These are phyloP conservation scores for Fratercula arctica DNA, from an alignment of 2,797 vertebrate genomes.

Conservation along the genomic window DNA sequence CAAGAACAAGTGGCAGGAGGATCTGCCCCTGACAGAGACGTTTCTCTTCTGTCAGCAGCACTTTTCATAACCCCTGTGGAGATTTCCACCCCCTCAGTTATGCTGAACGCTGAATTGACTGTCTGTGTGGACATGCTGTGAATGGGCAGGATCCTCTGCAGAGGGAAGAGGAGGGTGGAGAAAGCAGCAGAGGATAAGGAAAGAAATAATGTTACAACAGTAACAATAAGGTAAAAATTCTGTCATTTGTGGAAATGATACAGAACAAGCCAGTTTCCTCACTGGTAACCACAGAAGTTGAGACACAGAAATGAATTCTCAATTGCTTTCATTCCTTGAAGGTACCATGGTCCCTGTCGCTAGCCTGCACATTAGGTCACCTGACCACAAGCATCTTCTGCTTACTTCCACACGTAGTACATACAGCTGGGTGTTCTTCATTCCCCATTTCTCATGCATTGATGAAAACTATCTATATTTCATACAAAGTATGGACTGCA, in stretches of 20 bases:
- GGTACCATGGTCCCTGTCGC: not conserved
- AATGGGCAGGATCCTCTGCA: not conserved
- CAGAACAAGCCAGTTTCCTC: not conserved
- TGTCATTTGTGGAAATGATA: not conserved
- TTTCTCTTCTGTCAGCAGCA: not conserved
- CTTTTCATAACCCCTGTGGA: not conserved
- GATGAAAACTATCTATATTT: not conserved
- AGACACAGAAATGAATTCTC: not conserved
- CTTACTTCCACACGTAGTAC: not conserved
- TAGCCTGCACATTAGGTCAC: not conserved
- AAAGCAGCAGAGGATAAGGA: not conserved
- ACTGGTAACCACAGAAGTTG: not conserved
- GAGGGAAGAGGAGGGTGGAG: not conserved
- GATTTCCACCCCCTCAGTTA: slow-evolving; percentile 1
- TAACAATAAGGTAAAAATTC: not conserved
- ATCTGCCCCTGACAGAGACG: not conserved
- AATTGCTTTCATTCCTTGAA: not conserved
- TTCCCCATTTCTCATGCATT: not conserved
- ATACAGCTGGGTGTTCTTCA: not conserved
- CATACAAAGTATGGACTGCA: not conserved
- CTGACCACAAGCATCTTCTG: not conserved
- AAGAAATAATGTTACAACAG: not conserved
- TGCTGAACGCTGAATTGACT: not conserved
- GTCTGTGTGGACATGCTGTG: not conserved
- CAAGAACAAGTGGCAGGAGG: not conserved